Conservation (phyloP, 2,797 vertebrate species). For the Melanotaenia boesemani region DNA sequence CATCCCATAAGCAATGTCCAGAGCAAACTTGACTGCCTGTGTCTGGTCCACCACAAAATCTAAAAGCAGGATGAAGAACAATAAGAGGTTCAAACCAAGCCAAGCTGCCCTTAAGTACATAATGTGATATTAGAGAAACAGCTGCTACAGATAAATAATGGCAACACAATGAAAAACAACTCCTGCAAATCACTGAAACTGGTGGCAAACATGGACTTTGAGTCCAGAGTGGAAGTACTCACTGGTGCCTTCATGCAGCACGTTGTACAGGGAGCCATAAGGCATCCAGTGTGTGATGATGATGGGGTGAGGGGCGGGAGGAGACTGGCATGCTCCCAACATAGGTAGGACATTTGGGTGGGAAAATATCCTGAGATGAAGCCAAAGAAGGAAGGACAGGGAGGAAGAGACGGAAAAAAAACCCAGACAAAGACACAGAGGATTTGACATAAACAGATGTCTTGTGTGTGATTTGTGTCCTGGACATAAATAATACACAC, state of each 20-base stretch:
- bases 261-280: conserved; percentile 96
- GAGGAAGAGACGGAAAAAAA: conserved; percentile 33
- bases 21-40: conserved; percentile 95
- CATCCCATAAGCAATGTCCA: conserved; percentile 96
- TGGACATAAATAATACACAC: conserved; percentile 35
- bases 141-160: conserved; percentile 30
- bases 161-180: conserved; percentile 47
- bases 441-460: conserved; percentile 64
- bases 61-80: conserved; percentile 45
- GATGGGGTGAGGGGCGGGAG: conserved; percentile 92
- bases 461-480: conserved; percentile 38
- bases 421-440: conserved; percentile 61
- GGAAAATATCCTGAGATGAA: conserved; percentile 93
- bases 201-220: conserved; percentile 34
- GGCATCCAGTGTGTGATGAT: conserved; percentile 99
- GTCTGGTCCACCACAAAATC: conserved; percentile 98
- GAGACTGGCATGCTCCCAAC: conserved; percentile 94
- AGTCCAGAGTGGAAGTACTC: conserved; percentile 79
- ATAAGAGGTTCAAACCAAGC: conserved; percentile 14
- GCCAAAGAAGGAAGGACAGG: conserved; percentile 45
- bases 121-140: conserved; percentile 14
- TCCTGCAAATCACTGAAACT: conserved; percentile 28
- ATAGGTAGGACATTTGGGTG: conserved; percentile 97
- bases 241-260: conserved; percentile 98
- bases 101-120: conserved; percentile 1